Conservation (phyloP, 2,888 invertebrate species). For the Lasioglossum figueresi region DNA sequence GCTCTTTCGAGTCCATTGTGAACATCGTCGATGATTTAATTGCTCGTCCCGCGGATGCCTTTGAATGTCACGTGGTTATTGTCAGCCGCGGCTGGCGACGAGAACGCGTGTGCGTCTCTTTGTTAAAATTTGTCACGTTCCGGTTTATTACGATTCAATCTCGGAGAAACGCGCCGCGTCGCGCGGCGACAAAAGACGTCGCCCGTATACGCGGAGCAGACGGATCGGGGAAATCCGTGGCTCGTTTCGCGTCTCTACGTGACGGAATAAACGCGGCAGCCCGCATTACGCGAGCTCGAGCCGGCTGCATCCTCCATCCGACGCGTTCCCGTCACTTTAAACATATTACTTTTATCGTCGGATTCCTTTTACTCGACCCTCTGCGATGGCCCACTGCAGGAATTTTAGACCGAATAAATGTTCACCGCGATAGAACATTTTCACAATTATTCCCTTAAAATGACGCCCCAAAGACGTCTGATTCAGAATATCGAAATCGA, state of each 20-base stretch:
- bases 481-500: too few relatives aligned
- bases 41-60: constrained; percentile 32
- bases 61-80: constrained; percentile 23
- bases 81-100: neutral
- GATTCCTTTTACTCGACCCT: neutral
- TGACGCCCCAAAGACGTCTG: too few relatives aligned
- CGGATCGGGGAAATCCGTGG: constrained; percentile 52
- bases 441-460: neutral
- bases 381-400: neutral
- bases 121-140: constrained; percentile 65
- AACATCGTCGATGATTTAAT: constrained; percentile 40
- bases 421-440: neutral
- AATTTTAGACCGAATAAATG: neutral
- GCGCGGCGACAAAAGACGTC: constrained; percentile 52
- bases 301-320: neutral
- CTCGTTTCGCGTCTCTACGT: constrained; percentile 57
- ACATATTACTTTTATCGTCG: constrained; percentile 23
- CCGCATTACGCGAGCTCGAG: constrained; percentile 6
- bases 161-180: constrained; percentile 36
- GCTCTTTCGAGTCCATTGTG: neutral
- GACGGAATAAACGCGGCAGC: constrained; percentile 51
- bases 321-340: constrained; percentile 19
- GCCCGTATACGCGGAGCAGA: constrained; percentile 31
- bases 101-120: constrained; percentile 17
- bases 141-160: constrained; percentile 68